Base-by-base conservation (phyloP, 2,113 vertebrate genomes). In the Bambusicola thoracicus region DNA sequence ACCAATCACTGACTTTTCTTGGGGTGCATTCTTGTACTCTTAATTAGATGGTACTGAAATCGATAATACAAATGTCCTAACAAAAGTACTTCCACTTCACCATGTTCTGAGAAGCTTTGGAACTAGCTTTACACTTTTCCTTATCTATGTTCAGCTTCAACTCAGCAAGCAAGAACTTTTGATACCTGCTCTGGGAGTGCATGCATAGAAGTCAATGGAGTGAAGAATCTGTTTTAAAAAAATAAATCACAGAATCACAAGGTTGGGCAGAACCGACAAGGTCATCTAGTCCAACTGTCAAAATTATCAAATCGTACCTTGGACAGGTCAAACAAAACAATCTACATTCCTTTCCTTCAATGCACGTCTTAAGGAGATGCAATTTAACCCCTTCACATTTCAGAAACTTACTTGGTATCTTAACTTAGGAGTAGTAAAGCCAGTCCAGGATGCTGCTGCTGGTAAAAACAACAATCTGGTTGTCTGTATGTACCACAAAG, bases 221-320 rank as follows among this genome's bases (percentile, higher is more conserved):
- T 55, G 10, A n/a, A 84, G 20, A 38, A 78, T 59, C 17, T 67
- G 4, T 43, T 29, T 67, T 30, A n/a, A n/a, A n/a, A n/a, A n/a
- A n/a, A n/a, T n/a, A n/a, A n/a, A n/a, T n/a, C n/a, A n/a, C n/a
- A n/a, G n/a, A n/a, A n/a, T n/a, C n/a, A n/a, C n/a, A n/a, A n/a
- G n/a, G n/a, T n/a, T n/a, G n/a, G n/a, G n/a, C n/a, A n/a, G n/a
- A n/a, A n/a, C n/a, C n/a, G n/a, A n/a, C n/a, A n/a, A n/a, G n/a
- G n/a, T n/a, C n/a, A n/a, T n/a, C n/a, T n/a, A n/a, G n/a, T n/a
- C n/a, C n/a, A n/a, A n/a, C n/a, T n/a, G n/a, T n/a, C n/a, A n/a
- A n/a, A n/a, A n/a, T n/a, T n/a, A n/a, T n/a, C n/a, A 70, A 92
- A 67, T 10, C 44, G 19, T 36, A 12, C 6, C 1, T 0, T 20